Percentiles rank a stretch among this genome's conserved stretches.
Conservation (phyloP, 1,140 invertebrate species). For the Euwallacea fornicatus region DNA sequence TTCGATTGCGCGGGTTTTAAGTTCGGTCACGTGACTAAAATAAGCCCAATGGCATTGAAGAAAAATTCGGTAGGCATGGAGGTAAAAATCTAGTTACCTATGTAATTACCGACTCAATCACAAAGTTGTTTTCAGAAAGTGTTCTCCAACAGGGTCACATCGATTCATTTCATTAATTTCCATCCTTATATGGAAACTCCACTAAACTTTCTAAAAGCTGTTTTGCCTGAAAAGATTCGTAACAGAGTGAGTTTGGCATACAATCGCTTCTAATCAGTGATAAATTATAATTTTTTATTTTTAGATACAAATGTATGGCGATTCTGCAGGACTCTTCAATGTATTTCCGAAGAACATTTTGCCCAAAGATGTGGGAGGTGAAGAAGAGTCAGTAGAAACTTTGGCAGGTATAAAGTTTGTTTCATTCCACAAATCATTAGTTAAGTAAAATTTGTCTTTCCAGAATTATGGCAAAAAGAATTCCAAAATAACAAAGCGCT, state of each 20-base stretch:
- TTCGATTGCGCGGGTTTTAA: slow-evolving; percentile 9
- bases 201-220: slow-evolving; percentile 56
- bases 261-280: too few species aligned
- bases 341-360: slow-evolving; percentile 57
- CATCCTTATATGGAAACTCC: slow-evolving; percentile 56
- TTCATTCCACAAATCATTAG: background rate
- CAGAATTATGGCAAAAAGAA: slow-evolving; percentile 25
- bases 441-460: slow-evolving; percentile 7
- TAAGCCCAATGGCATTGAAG: slow-evolving; percentile 43
- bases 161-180: slow-evolving; percentile 58
- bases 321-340: slow-evolving; percentile 50
- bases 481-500: slow-evolving; percentile 24
- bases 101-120: too few species aligned
- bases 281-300: background rate
- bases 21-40: slow-evolving; percentile 25
- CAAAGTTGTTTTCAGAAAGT: slow-evolving; percentile 50
- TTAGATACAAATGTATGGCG: slow-evolving; percentile 19
- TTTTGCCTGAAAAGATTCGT: slow-evolving; percentile 56
- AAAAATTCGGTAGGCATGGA: slow-evolving; percentile 15
- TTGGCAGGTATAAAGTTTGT: slow-evolving; percentile 20
- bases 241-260: slow-evolving; percentile 52
- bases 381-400: slow-evolving; percentile 43
- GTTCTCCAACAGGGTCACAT: slow-evolving; percentile 58
- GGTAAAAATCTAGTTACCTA: background rate
- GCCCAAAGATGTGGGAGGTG: slow-evolving; percentile 61